A percentile compares a stretch with the other conserved stretches of the same genome.
Evolutionary conservation across 2,797 vertebrate species (phyloP).

Genomic region (Mus caroli): DNA sequence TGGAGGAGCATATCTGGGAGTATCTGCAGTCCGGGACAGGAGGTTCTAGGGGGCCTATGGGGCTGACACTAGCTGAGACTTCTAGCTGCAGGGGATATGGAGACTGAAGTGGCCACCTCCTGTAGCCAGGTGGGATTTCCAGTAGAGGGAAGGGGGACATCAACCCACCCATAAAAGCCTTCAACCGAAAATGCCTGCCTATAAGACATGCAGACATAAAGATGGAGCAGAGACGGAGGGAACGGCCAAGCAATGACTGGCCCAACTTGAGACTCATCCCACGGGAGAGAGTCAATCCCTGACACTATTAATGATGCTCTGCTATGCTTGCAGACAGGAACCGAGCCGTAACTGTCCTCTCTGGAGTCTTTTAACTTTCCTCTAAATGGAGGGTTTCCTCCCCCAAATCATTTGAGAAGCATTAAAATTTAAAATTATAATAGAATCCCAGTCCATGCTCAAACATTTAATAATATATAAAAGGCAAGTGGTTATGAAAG

Average conservation of each 20-base stretch:
- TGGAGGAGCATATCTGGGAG: background rate
- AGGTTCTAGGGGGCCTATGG: background rate
- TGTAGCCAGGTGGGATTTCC: background rate
- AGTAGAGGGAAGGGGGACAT: background rate
- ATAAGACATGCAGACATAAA: background rate
- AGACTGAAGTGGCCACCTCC: background rate
- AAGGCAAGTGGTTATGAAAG: constrained; percentile 44
- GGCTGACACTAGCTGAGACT: background rate
- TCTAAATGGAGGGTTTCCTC: background rate
- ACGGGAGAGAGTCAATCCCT: background rate
- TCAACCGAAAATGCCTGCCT: background rate
- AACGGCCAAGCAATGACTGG: background rate
- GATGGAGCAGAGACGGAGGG: background rate
- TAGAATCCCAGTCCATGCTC: background rate
- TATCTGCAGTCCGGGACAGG: background rate
- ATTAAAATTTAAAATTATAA: constrained; percentile 61
- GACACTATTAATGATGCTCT: background rate
- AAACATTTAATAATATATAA: constrained; percentile 56
- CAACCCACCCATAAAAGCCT: background rate
- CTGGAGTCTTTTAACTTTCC: background rate
- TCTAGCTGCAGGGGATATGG: background rate
- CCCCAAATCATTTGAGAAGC: constrained; percentile 59
- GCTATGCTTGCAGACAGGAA: background rate
- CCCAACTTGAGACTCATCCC: background rate
- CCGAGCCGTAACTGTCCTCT: background rate